Conservation (phyloP, 2,113 vertebrate genomes). For the Progne subis region DNA sequence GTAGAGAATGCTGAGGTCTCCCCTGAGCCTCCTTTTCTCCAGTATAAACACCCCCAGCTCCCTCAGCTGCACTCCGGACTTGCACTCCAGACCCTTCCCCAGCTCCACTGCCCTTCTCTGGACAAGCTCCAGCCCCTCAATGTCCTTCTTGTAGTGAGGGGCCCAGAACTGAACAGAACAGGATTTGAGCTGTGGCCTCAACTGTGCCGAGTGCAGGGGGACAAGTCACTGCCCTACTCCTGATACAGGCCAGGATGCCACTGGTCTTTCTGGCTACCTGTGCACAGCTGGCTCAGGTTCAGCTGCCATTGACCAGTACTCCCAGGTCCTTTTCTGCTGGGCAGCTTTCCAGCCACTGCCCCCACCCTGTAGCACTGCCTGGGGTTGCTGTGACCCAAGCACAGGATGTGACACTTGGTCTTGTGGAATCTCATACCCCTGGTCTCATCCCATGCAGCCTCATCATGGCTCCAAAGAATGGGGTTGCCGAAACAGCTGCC, state of each 20-base stretch:
- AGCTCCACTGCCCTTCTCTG: fast-evolving
- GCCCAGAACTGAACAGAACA: neutral
- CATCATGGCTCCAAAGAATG: neutral
- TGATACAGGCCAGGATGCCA: neutral
- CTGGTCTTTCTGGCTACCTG: neutral
- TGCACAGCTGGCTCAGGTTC: neutral
- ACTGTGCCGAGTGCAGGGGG: fast-evolving
- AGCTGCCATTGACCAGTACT: fast-evolving
- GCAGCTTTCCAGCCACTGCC: neutral
- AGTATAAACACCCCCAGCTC: neutral
- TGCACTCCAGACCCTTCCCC: neutral
- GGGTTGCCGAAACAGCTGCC: neutral
- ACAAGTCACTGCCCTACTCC: fast-evolving
- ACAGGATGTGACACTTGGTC: neutral
- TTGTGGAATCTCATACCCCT: neutral
- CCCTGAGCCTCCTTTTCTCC: neutral
- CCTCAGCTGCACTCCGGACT: fast-evolving
- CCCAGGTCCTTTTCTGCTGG: neutral
- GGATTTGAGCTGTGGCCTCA: fast-evolving
- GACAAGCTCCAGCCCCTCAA: fast-evolving
- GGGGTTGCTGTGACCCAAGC: neutral
- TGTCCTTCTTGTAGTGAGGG: neutral
- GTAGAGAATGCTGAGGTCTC: too few species aligned
- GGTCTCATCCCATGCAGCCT: neutral
- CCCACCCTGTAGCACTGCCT: fast-evolving